Evolutionary conservation across 2,888 invertebrate genomes (phyloP).

Genomic region (Drosophila setosimentum): DNA sequence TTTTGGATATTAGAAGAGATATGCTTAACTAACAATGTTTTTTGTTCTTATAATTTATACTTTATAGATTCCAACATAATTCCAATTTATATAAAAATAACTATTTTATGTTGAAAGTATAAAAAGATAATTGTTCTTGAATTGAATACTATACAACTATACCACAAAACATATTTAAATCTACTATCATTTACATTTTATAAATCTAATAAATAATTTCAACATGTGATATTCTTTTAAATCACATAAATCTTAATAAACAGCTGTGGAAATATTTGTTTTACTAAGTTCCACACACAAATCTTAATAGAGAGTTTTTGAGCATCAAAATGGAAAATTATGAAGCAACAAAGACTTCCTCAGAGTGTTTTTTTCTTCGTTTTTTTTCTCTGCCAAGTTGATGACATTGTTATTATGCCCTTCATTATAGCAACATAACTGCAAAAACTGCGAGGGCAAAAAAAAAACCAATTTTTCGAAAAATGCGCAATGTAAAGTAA

Average conservation of each 20-base stretch:
- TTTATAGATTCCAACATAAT: too few species aligned
- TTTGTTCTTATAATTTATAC: too few species aligned
- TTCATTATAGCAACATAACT: slow-evolving; percentile 30
- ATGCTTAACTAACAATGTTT: too few species aligned
- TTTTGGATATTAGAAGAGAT: background rate
- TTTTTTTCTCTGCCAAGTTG: slow-evolving; percentile 13
- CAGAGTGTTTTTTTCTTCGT: background rate
- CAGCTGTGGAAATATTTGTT: background rate
- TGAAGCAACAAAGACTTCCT: slow-evolving; percentile 34
- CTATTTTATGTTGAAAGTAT: too few species aligned
- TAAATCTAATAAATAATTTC: background rate
- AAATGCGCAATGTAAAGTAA: slow-evolving; percentile 67
- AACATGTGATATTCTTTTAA: background rate
- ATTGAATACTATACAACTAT: too few species aligned
- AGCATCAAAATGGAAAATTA: slow-evolving; percentile 30
- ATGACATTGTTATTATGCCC: slow-evolving; percentile 53
- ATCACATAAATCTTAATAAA: background rate
- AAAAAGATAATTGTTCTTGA: background rate
- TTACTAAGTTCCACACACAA: background rate
- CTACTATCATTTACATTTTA: background rate
- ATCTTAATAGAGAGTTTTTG: background rate
- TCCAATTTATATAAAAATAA: too few species aligned
- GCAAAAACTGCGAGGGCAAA: slow-evolving; percentile 1
- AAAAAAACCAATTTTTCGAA: slow-evolving; percentile 37
- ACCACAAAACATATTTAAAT: fast-evolving